Conservation (phyloP, 2,888 invertebrate genomes). For the Hypolimnas misippus region DNA sequence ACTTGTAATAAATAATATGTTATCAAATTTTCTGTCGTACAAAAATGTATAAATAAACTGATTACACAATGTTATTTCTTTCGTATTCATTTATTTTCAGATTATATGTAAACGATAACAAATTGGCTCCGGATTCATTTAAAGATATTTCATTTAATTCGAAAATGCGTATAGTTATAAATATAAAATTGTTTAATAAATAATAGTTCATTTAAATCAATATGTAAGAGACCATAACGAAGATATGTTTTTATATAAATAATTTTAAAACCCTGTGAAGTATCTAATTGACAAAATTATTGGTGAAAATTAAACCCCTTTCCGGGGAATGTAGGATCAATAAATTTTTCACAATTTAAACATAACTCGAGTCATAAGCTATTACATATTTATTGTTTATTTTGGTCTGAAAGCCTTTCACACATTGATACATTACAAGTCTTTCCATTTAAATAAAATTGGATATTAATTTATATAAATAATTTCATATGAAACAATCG, state of each 20-base stretch:
- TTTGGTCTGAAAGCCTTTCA: conserved; percentile 37
- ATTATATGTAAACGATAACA: conserved; percentile 9
- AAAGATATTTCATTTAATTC: conserved; percentile 13
- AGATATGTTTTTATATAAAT: conserved; percentile 67
- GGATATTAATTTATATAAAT: conserved; percentile 20
- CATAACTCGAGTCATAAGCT: conserved; percentile 17
- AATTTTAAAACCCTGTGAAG: conserved; percentile 75
- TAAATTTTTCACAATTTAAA: conserved; percentile 17
- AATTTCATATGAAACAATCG: conserved; percentile 9
- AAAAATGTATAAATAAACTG: conserved; percentile 34
- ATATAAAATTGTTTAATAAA: conserved; percentile 2
- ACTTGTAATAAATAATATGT: conserved; percentile 21
- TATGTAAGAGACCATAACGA: conserved; percentile 49
- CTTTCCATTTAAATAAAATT: conserved; percentile 12
- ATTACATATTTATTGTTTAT: conserved; percentile 34
- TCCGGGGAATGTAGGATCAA: conserved; percentile 42
- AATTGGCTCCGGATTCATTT: conserved; percentile 20
- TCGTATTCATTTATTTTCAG: conserved; percentile 18
- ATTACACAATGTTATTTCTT: conserved; percentile 22
- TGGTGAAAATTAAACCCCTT: conserved; percentile 69
- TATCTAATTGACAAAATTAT: conserved; percentile 79
- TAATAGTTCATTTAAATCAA: conserved; percentile 14
- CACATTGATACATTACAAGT: conserved; percentile 21
- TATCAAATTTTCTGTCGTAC: conserved; percentile 29
- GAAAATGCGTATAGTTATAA: conserved; percentile 3